Conservation (phyloP, 2,113 vertebrate species). For the Nothobranchius furzeri region DNA sequence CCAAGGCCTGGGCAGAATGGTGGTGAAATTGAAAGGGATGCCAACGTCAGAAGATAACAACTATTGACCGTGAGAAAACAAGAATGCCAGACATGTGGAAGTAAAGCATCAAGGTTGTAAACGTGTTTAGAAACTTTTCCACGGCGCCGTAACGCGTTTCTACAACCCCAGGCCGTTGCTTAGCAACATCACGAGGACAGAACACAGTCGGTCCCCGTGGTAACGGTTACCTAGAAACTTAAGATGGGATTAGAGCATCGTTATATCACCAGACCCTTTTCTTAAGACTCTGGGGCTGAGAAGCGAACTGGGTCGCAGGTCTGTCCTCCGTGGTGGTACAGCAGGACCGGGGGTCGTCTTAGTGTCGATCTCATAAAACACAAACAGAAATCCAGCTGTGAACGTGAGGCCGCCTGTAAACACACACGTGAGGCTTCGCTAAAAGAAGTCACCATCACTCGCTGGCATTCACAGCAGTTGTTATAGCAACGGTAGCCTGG, state of each 20-base stretch:
- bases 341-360: slow-evolving; percentile 6
- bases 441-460: slow-evolving; percentile 52
- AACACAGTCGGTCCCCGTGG: slow-evolving; percentile 59
- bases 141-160: neutral
- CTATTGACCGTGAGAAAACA: too few relatives aligned
- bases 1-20: too few relatives aligned
- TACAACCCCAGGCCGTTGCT: slow-evolving; percentile 35
- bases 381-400: neutral
- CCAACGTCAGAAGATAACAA: too few relatives aligned
- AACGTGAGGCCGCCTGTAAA: slow-evolving; percentile 1
- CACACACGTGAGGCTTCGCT: neutral
- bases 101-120: too few relatives aligned
- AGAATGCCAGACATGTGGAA: too few relatives aligned
- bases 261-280: slow-evolving; percentile 39
- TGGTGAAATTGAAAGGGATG: too few relatives aligned
- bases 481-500: slow-evolving; percentile 62
- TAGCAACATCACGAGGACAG: slow-evolving; percentile 57
- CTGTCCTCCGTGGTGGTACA: slow-evolving; percentile 21
- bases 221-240: slow-evolving; percentile 69
- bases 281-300: slow-evolving; percentile 51
- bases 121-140: too few relatives aligned
- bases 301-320: slow-evolving; percentile 50
- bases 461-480: slow-evolving; percentile 59
- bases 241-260: slow-evolving; percentile 42
- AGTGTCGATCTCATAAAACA: neutral